Conservation (phyloP, 2,113 vertebrate species). For the Pteronura brasiliensis region DNA sequence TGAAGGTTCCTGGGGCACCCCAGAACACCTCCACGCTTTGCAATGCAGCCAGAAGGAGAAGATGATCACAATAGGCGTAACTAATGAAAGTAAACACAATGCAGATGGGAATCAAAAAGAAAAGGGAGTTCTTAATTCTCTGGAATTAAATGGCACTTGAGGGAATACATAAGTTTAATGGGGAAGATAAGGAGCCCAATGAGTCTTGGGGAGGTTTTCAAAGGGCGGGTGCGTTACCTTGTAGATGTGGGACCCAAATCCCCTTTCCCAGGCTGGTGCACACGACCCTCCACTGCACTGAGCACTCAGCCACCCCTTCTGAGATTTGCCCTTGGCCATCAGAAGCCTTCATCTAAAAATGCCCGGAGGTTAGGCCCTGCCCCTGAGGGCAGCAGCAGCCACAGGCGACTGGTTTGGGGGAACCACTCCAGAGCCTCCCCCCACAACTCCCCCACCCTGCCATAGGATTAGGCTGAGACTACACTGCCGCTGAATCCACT, state of each 20-base stretch:
- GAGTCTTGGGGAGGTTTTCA: neutral
- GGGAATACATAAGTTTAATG: neutral
- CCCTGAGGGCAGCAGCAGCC: neutral
- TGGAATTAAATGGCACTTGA: neutral
- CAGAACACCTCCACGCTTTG: neutral
- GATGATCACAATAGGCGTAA: neutral
- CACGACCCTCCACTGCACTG: neutral
- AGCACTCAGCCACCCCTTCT: rapidly evolving
- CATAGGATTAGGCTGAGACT: neutral
- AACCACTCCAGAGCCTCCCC: neutral
- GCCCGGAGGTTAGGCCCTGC: neutral
- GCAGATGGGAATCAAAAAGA: neutral
- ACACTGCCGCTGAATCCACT: rapidly evolving
- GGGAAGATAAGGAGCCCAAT: neutral
- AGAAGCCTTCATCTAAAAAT: neutral
- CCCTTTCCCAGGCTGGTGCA: too few relatives aligned
- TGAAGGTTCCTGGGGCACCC: neutral
- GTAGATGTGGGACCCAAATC: rapidly evolving
- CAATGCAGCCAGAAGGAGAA: neutral
- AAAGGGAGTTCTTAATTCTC: neutral
- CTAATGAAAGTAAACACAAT: neutral
- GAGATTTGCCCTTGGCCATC: neutral
- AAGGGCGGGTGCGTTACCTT: neutral
- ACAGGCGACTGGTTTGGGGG: neutral
- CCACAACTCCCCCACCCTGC: too few relatives aligned